Percentiles rank a stretch among this genome's conserved stretches.
phyloP scores from a whole-genome alignment of 2,113 vertebrate genomes.

The Barbus barbus region DNA sequence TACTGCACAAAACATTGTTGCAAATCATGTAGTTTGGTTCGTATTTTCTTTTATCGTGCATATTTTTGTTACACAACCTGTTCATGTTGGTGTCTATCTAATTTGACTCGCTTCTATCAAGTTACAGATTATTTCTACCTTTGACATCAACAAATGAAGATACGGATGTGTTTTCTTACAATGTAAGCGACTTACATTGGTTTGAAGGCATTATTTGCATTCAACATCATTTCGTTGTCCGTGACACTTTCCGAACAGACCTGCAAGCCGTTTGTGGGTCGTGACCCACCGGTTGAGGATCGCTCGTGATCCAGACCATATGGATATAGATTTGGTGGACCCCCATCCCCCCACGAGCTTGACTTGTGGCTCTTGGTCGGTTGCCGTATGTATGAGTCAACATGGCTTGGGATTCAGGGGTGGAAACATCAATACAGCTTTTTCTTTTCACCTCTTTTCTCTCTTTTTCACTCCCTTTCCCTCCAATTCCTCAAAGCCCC shows the following conservation, averaged over 20 bases:
- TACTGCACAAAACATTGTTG: neutral
- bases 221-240: neutral
- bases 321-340: conserved; percentile 31
- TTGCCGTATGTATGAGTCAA: conserved; percentile 55
- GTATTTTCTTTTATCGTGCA: neutral
- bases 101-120: neutral
- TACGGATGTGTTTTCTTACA: neutral
- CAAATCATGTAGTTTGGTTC: neutral
- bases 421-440: conserved; percentile 56
- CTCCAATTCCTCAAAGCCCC: conserved; percentile 51
- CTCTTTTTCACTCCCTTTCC: conserved; percentile 53
- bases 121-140: neutral
- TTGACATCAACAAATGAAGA: neutral
- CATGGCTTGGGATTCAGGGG: conserved; percentile 49
- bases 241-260: neutral
- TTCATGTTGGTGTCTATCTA: neutral
- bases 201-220: neutral
- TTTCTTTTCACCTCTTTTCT: conserved; percentile 57
- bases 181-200: neutral
- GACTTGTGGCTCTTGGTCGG: conserved; percentile 55
- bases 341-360: conserved; percentile 29
- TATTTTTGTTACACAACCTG: neutral
- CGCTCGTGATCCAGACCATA: conserved; percentile 17
- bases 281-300: neutral
- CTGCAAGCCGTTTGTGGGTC: neutral